Evolutionary conservation across 2,797 vertebrate species (phyloP).

Genomic region (Pangasius sanitwongsei): DNA sequence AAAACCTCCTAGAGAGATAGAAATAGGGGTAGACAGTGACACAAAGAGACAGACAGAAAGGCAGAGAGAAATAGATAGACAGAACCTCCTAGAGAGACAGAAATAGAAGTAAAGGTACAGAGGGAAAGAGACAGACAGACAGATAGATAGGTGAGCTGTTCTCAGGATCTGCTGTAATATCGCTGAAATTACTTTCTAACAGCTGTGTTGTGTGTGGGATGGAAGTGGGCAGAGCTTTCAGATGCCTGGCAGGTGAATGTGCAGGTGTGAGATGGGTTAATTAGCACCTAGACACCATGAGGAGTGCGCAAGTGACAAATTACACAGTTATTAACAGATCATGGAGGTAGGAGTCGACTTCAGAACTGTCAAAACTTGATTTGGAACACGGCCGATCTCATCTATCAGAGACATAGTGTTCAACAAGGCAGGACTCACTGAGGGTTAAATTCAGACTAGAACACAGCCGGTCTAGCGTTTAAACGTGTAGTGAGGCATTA

Average conservation of each 20-base stretch:
- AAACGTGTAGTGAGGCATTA: background rate
- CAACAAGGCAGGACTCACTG: background rate
- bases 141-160: constrained; percentile 47
- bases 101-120: constrained; percentile 27
- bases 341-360: background rate
- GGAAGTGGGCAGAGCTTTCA: constrained; percentile 1
- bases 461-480: background rate
- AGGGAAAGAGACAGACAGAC: constrained; percentile 41
- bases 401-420: background rate
- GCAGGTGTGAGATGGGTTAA: constrained; percentile 17
- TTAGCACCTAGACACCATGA: background rate
- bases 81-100: background rate
- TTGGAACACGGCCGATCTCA: background rate
- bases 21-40: background rate
- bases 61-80: constrained; percentile 36
- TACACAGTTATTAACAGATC: background rate
- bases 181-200: background rate
- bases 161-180: background rate
- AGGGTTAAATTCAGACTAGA: background rate
- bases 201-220: background rate
- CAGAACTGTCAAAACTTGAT: background rate
- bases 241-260: constrained; percentile 9
- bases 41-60: background rate
- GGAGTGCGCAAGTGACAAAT: constrained; percentile 3
- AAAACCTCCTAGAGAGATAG: background rate